A percentile compares a stretch with the other conserved stretches of the same genome.
These are phyloP conservation scores for Congeria kusceri DNA, from an alignment of 2,888 invertebrate genomes.

Conservation along the genomic window DNA sequence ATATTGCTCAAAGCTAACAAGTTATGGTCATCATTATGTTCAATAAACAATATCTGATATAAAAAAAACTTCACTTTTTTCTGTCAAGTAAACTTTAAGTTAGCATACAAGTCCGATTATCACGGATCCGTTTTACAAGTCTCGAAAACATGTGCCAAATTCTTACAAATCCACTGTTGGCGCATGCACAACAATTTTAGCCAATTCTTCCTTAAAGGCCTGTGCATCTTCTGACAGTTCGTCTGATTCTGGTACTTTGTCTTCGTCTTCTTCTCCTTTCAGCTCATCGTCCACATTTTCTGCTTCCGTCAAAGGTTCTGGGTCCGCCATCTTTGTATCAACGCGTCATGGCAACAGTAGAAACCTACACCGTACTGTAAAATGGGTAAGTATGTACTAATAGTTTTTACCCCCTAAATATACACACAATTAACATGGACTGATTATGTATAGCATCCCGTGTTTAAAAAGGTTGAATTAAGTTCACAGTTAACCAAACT, in stretches of 20 bases:
- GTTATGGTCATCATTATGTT: too few relatives aligned
- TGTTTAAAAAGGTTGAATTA: too few relatives aligned
- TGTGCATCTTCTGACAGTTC: conserved; percentile 75
- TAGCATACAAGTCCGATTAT: too few relatives aligned
- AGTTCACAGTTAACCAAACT: too few relatives aligned
- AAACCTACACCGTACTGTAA: conserved; percentile 49
- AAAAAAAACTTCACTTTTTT: too few relatives aligned
- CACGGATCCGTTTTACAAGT: background rate
- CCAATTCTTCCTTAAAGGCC: conserved; percentile 81
- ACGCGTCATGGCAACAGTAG: conserved; percentile 72
- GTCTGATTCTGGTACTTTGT: conserved; percentile 57
- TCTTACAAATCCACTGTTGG: conserved; percentile 74
- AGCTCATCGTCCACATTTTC: conserved; percentile 53
- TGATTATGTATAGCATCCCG: too few relatives aligned
- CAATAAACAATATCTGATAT: too few relatives aligned
- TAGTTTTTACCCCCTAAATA: too few relatives aligned
- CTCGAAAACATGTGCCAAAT: conserved; percentile 43
- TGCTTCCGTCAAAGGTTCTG: conserved; percentile 43
- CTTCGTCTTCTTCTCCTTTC: conserved; percentile 65
- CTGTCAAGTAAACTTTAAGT: too few relatives aligned
- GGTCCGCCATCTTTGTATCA: conserved; percentile 56
- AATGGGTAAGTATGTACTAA: too few relatives aligned
- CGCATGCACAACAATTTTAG: conserved; percentile 79
- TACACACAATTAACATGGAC: too few relatives aligned
- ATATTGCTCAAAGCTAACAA: too few relatives aligned